Conservation (phyloP, 2,797 vertebrate genomes). For the Arctocebus calabarensis region DNA sequence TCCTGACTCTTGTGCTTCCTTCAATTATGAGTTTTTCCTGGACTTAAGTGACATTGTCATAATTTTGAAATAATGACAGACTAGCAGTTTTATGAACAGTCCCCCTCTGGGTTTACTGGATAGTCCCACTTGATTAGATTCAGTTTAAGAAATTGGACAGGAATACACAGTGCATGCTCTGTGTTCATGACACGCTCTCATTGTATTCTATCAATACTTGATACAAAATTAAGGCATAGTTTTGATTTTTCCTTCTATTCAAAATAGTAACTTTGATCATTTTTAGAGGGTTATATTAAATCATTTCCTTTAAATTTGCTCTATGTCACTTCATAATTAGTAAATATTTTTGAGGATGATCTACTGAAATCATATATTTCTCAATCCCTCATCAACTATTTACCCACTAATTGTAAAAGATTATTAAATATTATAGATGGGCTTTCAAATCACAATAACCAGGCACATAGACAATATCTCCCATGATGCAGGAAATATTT, state of each 20-base stretch:
- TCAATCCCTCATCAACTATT: too few relatives aligned
- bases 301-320: neutral
- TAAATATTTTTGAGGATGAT: neutral
- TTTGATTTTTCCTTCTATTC: neutral
- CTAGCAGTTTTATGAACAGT: neutral
- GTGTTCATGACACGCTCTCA: neutral
- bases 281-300: neutral
- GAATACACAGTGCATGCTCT: neutral
- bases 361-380: neutral
- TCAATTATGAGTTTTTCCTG: neutral
- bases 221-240: too few relatives aligned
- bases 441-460: constrained; percentile 29
- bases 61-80: neutral
- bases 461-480: neutral
- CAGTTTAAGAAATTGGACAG: neutral
- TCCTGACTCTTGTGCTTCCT: neutral
- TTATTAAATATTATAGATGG: constrained; percentile 31
- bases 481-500: neutral
- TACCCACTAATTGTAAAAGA: neutral
- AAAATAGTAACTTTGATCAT: neutral
- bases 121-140: neutral
- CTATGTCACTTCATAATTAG: neutral
- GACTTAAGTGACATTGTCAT: neutral
- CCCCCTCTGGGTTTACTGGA: neutral
- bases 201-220: neutral